Evolutionary conservation across 1,140 invertebrate genomes (phyloP), one percentile per base, ranked within the genome.

Genomic region (Mesaphorura yosii): DNA sequence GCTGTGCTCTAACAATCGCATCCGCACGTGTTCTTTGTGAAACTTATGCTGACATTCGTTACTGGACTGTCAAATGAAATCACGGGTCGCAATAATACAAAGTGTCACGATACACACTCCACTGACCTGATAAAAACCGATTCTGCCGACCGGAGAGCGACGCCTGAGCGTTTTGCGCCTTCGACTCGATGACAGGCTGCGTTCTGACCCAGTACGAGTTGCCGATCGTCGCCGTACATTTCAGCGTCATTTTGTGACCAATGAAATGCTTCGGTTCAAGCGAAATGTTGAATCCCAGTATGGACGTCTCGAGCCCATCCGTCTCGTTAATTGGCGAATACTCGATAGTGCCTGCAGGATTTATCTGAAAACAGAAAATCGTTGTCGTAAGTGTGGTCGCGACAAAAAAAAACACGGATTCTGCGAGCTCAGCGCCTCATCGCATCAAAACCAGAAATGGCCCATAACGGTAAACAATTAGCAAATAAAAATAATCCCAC

Each of bases 181-280:
- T 46, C 28, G 14, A 14, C 17, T 46, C 44, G 5, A 17, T 6
- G 14, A 46, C 14, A 7, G 12, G 23, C 44, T 7, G 23, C 6
- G 23, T 55, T 27, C 20, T 34, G n/a, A 51, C 41, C 39, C 54
- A 34, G 26, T 56, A 56, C 31, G 28, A 25, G 23, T 56, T 56
- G 10, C 54, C 54, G 25, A 66, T 64, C 20, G 64, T 64, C 14
- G 65, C 62, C 12, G 62, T 66, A 42, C 64, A 66, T 55, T 64
- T 62, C 20, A 66, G 55, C 38, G 55, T 58, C 48, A 66, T 62
- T 15, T 54, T 29, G n/a, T 20, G 20, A 4, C 10, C 53, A 39
- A 37, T 53, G 51, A 66, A 66, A 37, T 65, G 61, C 22, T 59
- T 45, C 4, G 58, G 57, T n/a, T 59, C 59, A 6, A 65, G 40